Evolutionary conservation across 1,140 invertebrate genomes (phyloP).

Genomic region (Nasonia longicornis): DNA sequence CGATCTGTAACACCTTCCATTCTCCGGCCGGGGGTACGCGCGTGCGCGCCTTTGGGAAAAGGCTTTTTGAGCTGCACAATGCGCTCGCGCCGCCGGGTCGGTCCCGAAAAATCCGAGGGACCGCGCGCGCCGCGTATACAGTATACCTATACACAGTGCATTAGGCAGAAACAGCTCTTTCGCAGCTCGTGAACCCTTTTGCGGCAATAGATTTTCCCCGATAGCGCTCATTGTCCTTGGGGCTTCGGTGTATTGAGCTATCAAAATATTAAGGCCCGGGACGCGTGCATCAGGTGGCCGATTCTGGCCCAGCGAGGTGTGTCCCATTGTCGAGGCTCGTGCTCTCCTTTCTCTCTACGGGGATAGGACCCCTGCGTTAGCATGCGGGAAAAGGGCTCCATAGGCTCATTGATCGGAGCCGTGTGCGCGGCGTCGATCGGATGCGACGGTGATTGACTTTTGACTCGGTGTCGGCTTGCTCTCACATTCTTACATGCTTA

Average conservation of each 20-base stretch:
- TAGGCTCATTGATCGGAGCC: conserved; percentile 49
- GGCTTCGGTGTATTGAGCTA: conserved; percentile 58
- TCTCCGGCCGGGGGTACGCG: conserved; percentile 45
- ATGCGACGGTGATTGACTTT: conserved; percentile 52
- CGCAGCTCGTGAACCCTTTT: conserved; percentile 52
- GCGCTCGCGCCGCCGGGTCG: conserved; percentile 19
- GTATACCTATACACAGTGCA: conserved; percentile 48
- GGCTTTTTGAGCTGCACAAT: conserved; percentile 49
- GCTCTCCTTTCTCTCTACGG: conserved; percentile 23
- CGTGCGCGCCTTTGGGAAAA: neutral
- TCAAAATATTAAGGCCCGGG: conserved; percentile 63
- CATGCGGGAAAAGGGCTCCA: conserved; percentile 44
- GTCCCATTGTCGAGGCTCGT: conserved; percentile 48
- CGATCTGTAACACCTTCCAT: conserved; percentile 63
- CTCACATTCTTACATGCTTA: conserved; percentile 25
- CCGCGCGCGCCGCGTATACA: no score
- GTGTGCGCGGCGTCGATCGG: conserved; percentile 36
- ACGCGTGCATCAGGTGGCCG: conserved; percentile 49
- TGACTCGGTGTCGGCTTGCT: conserved; percentile 17
- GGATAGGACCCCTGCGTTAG: neutral
- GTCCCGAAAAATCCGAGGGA: conserved; percentile 43
- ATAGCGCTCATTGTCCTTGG: conserved; percentile 60
- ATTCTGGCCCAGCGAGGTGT: conserved; percentile 41
- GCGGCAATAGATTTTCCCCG: conserved; percentile 55
- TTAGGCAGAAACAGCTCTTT: conserved; percentile 46